Base-by-base conservation (phyloP, 2,113 vertebrate species). In the Paedocypris sp. region DNA sequence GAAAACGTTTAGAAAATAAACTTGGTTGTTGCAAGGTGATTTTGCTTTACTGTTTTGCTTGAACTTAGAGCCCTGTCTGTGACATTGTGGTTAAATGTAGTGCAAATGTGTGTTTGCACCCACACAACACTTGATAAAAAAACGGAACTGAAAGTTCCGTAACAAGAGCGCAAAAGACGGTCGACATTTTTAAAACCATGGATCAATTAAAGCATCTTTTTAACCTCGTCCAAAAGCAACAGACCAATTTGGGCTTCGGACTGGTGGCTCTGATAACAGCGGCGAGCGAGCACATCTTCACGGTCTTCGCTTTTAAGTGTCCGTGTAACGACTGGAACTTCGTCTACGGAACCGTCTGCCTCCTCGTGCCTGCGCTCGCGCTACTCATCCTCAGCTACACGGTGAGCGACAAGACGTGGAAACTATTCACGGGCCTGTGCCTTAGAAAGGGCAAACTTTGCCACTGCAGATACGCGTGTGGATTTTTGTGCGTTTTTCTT, bases 291-390 rank as follows among this genome's bases (percentile, higher is more conserved):
- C 69, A 76, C 1, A 22, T 88, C 28, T 91, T 92, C 67, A 89
- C 86, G 0, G 1, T 29, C 0, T 71, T 32, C 3, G 75, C 80
- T 1, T 93, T 92, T 74, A 67, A 31, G 16, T 90, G 89, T 39
- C 90, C 91, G 3, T 90, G 90, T 79, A 86, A 67, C 5, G 16
- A 75, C 3, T 56, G 51, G 50, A 94, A 86, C 62, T 46, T 73
- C 8, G 0, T 58, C 1, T 91, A 90, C 0, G 85, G 88, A 5
- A 35, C 71, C 2, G 68, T 79, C 28, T 94, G 90, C 62, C 69
- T 95, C 39, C 3, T 86, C 9, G 82, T 76, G 1, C 92, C 91
- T 0, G 89, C 88, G 5, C 54, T 90, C 0, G 47, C 70, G 1
- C 78, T 95, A 19, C 76, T 87, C 25, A 51, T 90, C 8, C 29